Evolutionary conservation across 2,888 invertebrate species (phyloP).

Genomic region (Heliconius charithonia): DNA sequence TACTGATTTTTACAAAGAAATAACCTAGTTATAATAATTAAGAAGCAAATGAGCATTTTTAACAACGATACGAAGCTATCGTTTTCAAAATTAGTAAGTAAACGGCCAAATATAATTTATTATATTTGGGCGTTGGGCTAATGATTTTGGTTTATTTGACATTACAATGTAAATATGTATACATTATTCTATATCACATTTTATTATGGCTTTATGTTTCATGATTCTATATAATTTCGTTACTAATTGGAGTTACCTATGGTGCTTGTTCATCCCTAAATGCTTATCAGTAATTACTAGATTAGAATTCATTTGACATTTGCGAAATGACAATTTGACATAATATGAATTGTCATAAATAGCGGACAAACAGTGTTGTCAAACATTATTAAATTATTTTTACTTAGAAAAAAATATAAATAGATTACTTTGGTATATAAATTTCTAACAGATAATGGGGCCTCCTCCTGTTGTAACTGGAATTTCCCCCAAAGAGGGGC

Average conservation of each 20-base stretch:
- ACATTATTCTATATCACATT: neutral
- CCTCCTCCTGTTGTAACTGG: slow-evolving; percentile 96
- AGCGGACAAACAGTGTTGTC: neutral
- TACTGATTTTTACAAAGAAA: neutral
- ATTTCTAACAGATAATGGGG: slow-evolving; percentile 78
- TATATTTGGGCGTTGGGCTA: too few relatives aligned
- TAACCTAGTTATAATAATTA: neutral
- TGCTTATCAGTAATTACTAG: neutral
- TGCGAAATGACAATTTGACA: neutral
- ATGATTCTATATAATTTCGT: neutral
- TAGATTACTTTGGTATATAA: neutral
- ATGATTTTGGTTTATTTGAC: too few relatives aligned
- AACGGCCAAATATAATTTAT: neutral
- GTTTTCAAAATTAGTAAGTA: neutral
- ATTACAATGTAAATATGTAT: neutral
- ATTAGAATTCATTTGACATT: neutral
- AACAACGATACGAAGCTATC: neutral
- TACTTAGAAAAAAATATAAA: neutral
- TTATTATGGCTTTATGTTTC: neutral
- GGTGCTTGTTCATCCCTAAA: neutral
- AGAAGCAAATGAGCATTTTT: neutral
- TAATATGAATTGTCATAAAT: neutral
- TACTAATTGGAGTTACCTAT: neutral
- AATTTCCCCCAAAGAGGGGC: slow-evolving; percentile 98
- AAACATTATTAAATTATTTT: slow-evolving; percentile 4